These are phyloP conservation scores for Oncorhynchus tshawytscha DNA, from an alignment of 2,113 vertebrate species.

Conservation along the genomic window DNA sequence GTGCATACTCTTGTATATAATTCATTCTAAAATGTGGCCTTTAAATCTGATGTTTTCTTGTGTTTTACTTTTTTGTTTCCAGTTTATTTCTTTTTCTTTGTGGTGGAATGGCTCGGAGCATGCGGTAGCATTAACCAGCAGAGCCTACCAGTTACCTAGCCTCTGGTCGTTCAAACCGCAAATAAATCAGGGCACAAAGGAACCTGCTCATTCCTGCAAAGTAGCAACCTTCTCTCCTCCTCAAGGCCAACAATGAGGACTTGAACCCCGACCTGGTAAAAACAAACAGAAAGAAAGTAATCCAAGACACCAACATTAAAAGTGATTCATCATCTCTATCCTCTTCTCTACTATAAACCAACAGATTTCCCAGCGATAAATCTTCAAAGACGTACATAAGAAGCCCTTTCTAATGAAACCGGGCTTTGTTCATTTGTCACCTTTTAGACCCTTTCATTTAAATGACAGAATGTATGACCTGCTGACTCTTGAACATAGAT, in stretches of 20 bases:
- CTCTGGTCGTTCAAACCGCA: conserved; percentile 87
- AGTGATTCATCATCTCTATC: conserved; percentile 96
- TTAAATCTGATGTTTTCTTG: conserved; percentile 75
- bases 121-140: conserved; percentile 78
- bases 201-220: conserved; percentile 76
- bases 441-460: conserved; percentile 84
- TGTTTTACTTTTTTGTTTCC: conserved; percentile 50
- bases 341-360: conserved; percentile 78
- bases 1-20: conserved; percentile 74
- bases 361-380: conserved; percentile 92
- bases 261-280: conserved; percentile 85
- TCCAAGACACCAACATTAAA: conserved; percentile 93
- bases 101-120: conserved; percentile 75
- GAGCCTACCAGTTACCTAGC: conserved; percentile 78
- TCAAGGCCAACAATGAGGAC: conserved; percentile 79
- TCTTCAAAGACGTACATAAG: conserved; percentile 98
- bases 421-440: conserved; percentile 87
- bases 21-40: conserved; percentile 83
- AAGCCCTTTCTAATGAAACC: conserved; percentile 91
- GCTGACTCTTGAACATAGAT: conserved; percentile 80
- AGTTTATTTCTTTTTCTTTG: conserved; percentile 63
- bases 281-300: conserved; percentile 98
- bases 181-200: conserved; percentile 84
- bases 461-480: conserved; percentile 84
- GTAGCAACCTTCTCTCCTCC: conserved; percentile 83